These are phyloP conservation scores for Tetramorium simillimum DNA, from an alignment of 1,140 invertebrate species.

Conservation along the genomic window DNA sequence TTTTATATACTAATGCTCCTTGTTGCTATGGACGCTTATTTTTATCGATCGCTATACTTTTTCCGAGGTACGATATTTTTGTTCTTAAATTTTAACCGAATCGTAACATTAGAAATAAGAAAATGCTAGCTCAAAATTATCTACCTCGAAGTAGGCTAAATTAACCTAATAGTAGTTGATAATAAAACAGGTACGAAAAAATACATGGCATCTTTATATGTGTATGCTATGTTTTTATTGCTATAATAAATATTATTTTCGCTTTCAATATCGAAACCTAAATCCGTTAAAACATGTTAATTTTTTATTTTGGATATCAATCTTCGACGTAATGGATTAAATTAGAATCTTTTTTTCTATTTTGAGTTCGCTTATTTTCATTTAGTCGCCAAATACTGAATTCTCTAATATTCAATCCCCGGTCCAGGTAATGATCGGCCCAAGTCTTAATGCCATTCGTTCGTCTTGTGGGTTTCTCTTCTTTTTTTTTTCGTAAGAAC, in stretches of 20 bases:
- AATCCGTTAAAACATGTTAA: neutral
- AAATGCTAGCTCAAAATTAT: neutral
- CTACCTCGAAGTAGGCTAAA: neutral
- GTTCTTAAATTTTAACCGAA: conserved; percentile 3
- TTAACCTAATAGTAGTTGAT: neutral
- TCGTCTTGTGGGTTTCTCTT: neutral
- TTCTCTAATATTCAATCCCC: neutral
- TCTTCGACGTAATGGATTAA: neutral
- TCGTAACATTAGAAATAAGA: neutral
- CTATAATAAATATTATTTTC: neutral
- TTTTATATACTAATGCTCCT: too few species aligned
- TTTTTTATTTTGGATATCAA: neutral
- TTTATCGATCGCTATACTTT: conserved; percentile 4
- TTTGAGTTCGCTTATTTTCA: neutral
- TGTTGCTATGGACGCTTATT: neutral
- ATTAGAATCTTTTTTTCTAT: neutral
- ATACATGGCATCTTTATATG: neutral
- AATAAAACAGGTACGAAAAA: neutral
- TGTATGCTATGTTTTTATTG: neutral
- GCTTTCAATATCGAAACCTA: neutral
- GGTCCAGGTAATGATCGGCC: neutral
- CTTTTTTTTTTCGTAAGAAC: neutral
- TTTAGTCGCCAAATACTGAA: neutral
- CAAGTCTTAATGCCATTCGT: neutral
- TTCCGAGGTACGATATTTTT: conserved; percentile 1